Base-by-base conservation (phyloP, 2,797 vertebrate species). In the Mus minutoides region DNA sequence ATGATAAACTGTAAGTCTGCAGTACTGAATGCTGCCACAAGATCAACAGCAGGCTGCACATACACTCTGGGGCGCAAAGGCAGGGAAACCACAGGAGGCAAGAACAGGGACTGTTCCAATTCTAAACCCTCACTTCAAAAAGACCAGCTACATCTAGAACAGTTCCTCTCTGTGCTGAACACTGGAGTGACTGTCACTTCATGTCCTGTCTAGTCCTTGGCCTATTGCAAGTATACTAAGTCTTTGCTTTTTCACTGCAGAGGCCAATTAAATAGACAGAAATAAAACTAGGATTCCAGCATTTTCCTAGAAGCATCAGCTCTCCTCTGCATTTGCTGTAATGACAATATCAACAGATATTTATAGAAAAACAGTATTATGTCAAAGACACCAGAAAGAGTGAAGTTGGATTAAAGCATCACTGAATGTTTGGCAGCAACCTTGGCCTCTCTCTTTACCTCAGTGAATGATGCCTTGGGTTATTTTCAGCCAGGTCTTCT, bases 241-340 rank as follows among this genome's bases (percentile, higher is more conserved):
- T 76, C 26, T 82, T 94, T 82, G 24, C 58, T 34, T 90, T 94
- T 43, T 90, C 21, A 83, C 26, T 92, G 88, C 3, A 96, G 37
- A 0, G n/a, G 69, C 12, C 60, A 90, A 71, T 21, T 37, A 86
- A 90, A 11, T 26, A 73, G 6, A 60, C 26, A n/a, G 80, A 85
- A 94, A 89, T 82, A 82, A 83, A 94, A 62, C 22, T 79, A 91
- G 62, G 94, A 49, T 76, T 90, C 17, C 14, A 83, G 34, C 56
- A 46, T 71, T 90, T 94, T 92, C n/a, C 52, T 90, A 88, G 71
- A 85, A 94, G 85, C 77, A 56, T 89, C 34, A 95, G 75, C 37
- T 24, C 6, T 52, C 54, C 4, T 64, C 37, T 73, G 24, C 9
- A 58, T 88, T 87, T 92, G 76, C 60, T 49, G 31, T 31, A 60